These are phyloP conservation scores for Saguinus imperator DNA, from an alignment of 2,113 vertebrate species.

Conservation along the genomic window DNA sequence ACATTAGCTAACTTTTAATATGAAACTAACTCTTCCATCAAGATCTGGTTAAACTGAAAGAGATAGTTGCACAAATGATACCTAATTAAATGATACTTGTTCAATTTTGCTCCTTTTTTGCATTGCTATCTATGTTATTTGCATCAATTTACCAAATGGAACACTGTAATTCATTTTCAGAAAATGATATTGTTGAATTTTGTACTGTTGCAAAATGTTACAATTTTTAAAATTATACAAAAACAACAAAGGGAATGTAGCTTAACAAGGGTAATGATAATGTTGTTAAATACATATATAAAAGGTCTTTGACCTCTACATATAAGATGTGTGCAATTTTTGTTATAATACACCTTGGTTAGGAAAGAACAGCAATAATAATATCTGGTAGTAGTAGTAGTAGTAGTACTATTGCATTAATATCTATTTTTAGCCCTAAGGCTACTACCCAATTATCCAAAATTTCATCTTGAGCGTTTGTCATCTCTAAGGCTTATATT, in stretches of 20 bases:
- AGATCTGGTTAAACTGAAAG: background rate
- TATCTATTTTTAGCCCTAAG: fast-evolving
- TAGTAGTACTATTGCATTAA: background rate
- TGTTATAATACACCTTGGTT: background rate
- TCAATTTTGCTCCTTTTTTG: background rate
- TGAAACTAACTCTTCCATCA: background rate
- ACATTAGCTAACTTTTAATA: background rate
- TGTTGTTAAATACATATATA: background rate
- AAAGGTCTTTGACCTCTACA: background rate
- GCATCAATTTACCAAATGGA: background rate
- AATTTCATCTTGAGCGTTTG: background rate
- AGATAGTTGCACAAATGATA: background rate
- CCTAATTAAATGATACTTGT: background rate
- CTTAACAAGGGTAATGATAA: background rate
- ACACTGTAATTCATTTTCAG: background rate
- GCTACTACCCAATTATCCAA: background rate
- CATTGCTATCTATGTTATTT: background rate
- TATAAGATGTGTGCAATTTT: background rate
- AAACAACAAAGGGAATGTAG: background rate
- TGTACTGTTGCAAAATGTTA: background rate
- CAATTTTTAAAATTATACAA: background rate
- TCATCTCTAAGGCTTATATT: background rate
- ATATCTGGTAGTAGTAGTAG: fast-evolving
- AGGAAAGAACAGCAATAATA: background rate
- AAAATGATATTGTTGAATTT: background rate